A percentile compares a stretch with the other conserved stretches of the same genome.
Evolutionary conservation across 2,888 invertebrate species (phyloP).

Genomic region (Lacanobia oleracea): DNA sequence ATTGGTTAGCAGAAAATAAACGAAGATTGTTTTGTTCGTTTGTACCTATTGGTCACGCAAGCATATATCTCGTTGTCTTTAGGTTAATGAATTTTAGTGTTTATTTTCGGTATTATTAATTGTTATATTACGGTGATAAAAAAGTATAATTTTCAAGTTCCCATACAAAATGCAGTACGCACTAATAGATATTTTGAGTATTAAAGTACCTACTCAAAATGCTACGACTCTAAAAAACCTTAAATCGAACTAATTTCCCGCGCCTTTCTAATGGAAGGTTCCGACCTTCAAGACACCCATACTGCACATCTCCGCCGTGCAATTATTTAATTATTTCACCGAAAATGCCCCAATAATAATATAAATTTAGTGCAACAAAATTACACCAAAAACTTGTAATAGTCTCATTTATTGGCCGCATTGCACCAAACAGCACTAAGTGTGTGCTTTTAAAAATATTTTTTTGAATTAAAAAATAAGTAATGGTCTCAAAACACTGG

Average conservation of each 20-base stretch:
- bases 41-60: background rate
- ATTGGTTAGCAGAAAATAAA: conserved; percentile 57
- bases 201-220: too few relatives aligned
- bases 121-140: too few relatives aligned
- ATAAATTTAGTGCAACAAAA: conserved; percentile 75
- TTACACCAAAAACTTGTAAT: conserved; percentile 78
- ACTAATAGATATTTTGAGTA: too few relatives aligned
- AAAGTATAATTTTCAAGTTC: too few relatives aligned
- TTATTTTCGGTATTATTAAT: background rate
- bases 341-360: conserved; percentile 68
- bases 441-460: conserved; percentile 85
- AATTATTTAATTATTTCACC: conserved; percentile 66
- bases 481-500: conserved; percentile 90
- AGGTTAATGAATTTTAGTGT: background rate
- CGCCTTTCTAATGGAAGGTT: conserved; percentile 35
- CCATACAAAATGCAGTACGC: too few relatives aligned
- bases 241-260: conserved; percentile 11
- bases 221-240: background rate
- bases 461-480: conserved; percentile 90
- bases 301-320: conserved; percentile 55
- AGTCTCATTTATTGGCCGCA: conserved; percentile 81
- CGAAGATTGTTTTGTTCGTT: background rate
- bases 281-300: conserved; percentile 52
- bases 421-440: conserved; percentile 84
- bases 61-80: conserved; percentile 13